A percentile compares a stretch with the other conserved stretches of the same genome.
Conservation (phyloP, 2,888 invertebrate species). For the Tolmerus cingulatus region DNA sequence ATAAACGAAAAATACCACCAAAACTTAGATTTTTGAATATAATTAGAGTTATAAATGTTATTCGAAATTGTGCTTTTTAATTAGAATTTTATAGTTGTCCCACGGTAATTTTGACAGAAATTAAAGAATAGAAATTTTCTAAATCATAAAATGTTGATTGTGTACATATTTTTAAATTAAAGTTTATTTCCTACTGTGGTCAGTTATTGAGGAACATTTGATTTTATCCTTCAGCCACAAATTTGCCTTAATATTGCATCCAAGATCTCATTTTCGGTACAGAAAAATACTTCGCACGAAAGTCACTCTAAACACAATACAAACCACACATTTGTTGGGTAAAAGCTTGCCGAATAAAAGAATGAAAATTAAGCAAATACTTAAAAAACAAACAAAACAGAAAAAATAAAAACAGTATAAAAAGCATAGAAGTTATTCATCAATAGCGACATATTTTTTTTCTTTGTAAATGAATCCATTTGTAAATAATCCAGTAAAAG, state of each 20-base stretch:
- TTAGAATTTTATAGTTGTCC: too few relatives aligned
- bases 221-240: neutral
- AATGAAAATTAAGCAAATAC: neutral
- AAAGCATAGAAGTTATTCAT: neutral
- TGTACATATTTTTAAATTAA: too few relatives aligned
- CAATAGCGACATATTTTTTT: neutral
- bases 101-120: too few relatives aligned
- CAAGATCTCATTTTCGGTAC: neutral
- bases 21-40: neutral
- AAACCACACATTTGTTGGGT: neutral
- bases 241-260: neutral
- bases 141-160: too few relatives aligned
- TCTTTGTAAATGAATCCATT: neutral
- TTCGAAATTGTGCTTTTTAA: neutral
- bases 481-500: slow-evolving; percentile 23
- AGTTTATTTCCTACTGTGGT: too few relatives aligned
- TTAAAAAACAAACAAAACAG: neutral
- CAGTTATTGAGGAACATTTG: too few relatives aligned
- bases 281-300: neutral
- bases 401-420: neutral
- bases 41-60: neutral
- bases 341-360: neutral
- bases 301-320: neutral
- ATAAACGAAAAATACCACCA: neutral
- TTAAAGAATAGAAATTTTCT: too few relatives aligned